Base-by-base conservation (phyloP, 2,113 vertebrate genomes). In the Uria lomvia region DNA sequence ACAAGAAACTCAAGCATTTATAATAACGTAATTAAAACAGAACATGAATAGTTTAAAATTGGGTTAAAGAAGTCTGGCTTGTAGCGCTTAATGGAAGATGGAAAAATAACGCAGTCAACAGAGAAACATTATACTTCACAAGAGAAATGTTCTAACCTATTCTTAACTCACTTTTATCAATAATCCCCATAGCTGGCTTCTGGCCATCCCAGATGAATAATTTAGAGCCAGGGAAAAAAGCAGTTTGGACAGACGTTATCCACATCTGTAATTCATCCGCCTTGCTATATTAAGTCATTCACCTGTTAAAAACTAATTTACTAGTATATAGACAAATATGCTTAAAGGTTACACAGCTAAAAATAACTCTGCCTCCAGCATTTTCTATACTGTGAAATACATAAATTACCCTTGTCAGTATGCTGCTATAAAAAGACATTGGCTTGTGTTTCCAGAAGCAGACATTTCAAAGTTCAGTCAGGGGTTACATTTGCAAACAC, bases 121-220 rank as follows among this genome's bases (percentile, higher is more conserved):
- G 65, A 90, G 87, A 96, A 97, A 96, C 47, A 88, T 92, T 95
- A 96, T 93, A 92, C 90, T 83, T 63, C 88, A 80, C 73, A 74
- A 91, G 74, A 84, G 85, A 97, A 95, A 97, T 96, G 94, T 96
- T 97, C 95, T 94, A 36, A 97, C 88, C 92, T 98, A 96, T 97
- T 97, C 92, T 97, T 97, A 95, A 96, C 92, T 97, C 79, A 68
- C 53, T 97, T 96, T 96, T 96, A 96, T 96, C 96, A 95, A 95
- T 95, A 95, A 95, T 71, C 70, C 81, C 58, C 67, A 80, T 23
- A 60, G 60, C 40, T 97, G 96, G 90, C 95, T 91, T 86, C 82
- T 92, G 91, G 91, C 92, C 94, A 96, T 87, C 53, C 59, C 91
- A 92, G 63, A 91, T 92, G 77, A 95, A 94, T 91, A 95, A 94